Evolutionary conservation across 2,888 invertebrate genomes (phyloP), one percentile per base, ranked within the genome.

Genomic region (Laspeyria flexula): DNA sequence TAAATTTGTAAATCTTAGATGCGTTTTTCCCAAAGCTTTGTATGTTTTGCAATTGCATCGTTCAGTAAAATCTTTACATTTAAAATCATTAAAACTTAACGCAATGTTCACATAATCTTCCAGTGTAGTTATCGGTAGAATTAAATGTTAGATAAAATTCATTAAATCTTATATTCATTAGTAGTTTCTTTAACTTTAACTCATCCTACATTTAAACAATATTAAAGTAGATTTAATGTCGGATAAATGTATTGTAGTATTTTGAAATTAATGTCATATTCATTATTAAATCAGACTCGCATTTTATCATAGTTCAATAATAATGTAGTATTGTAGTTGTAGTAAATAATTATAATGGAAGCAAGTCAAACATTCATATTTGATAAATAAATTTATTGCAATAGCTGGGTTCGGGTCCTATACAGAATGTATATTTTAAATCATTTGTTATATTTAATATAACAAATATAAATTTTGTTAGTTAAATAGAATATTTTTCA

Each of bases 351-450:
- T 18, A 18, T 18, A 18, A 15, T 23, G 9, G 21, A 21, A 42
- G 30, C 21, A 37, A 13, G 55, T 62, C 60, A 72, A 72, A 77
- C 78, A 82, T 80, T 85, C 82, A 79, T 83, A 83, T 80, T 86
- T 79, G 79, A 72, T 71, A 52, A 58, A 49, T 55, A 50, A 56
- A 46, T 60, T 41, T 62, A 55, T 55, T 61, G 58, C 84, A 83
- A 87, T 88, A 88, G 88, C 88, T 88, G 88, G 88, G 76, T 75
- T 83, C 77, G 88, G 89, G 88, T 88, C 88, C 88, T 72, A 21
- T 52, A 56, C 63, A 53, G 18, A 44, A 49, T 63, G 43, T 60
- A 60, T 61, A 55, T 60, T 60, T 55, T 43, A 50, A 65, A 61
- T 58, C 16, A 51, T 60, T 69, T 60, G 40, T 45, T 47, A 23